Base-by-base conservation (phyloP, 2,888 invertebrate genomes). In the Seira sanloemensis region DNA sequence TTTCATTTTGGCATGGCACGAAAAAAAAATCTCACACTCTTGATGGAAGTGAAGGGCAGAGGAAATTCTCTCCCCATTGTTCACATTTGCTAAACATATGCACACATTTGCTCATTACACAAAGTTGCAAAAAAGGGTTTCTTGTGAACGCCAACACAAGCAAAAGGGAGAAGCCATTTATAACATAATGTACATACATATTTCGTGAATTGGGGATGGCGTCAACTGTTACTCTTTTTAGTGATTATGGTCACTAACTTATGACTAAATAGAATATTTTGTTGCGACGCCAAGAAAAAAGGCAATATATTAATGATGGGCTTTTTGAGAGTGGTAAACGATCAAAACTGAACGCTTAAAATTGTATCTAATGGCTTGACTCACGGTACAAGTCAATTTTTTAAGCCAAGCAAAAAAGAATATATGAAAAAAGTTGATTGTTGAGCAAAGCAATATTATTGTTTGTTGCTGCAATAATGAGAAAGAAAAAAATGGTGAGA, bases 1-100 rank as follows among this genome's bases (percentile, higher is more conserved):
- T n/a, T n/a, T n/a, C n/a, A n/a, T n/a, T n/a, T n/a, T n/a, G n/a
- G n/a, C n/a, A n/a, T n/a, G n/a, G n/a, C n/a, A n/a, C n/a, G n/a
- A n/a, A n/a, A n/a, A n/a, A n/a, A n/a, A n/a, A n/a, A n/a, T n/a
- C n/a, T n/a, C n/a, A n/a, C n/a, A n/a, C n/a, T n/a, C n/a, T n/a
- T n/a, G n/a, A n/a, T n/a, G n/a, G 37, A 18, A 73, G 58, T 72
- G 83, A 83, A 83, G 83, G 83, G 83, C 83, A 72, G 78, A 83
- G 62, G 77, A 74, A 80, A 73, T 46, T 58, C 27, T 68, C 58
- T 74, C 2, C 23, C 81, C 27, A 75, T 81, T 75, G 69, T 75
- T 65, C 66, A 23, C 23, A 21, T 71, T 65, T 68, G 67, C 16
- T 4, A 27, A 69, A 71, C n/a, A 5, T 65, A 74, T 80, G 74